Percentiles rank a stretch among this genome's conserved stretches.
Evolutionary conservation across 2,113 vertebrate genomes (phyloP).

Genomic region (Nothobranchius kuhntae): DNA sequence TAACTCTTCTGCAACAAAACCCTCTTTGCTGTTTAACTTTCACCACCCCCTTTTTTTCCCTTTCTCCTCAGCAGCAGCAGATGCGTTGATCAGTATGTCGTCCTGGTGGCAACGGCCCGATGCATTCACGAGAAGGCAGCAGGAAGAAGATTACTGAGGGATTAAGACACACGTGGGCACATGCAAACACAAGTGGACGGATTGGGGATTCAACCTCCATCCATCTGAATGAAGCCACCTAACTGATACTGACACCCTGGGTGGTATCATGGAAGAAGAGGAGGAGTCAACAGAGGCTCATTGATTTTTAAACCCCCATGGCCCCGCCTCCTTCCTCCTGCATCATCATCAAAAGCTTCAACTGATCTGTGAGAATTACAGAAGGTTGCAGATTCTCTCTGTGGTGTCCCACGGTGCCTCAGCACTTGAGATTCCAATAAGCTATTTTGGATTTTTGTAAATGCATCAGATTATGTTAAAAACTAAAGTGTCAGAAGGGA

Average conservation of each 20-base stretch:
- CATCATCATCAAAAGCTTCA: slow-evolving; percentile 17
- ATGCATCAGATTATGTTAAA: slow-evolving; percentile 5
- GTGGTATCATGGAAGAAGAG: slow-evolving; percentile 68
- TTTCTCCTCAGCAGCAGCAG: slow-evolving; percentile 23
- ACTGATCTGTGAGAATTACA: no score
- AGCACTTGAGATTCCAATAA: slow-evolving; percentile 7
- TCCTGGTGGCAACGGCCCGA: slow-evolving; percentile 26
- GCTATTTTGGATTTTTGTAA: background rate
- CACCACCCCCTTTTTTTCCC: background rate
- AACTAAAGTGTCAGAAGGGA: slow-evolving; percentile 15
- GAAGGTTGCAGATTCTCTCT: slow-evolving; percentile 2
- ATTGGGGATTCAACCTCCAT: slow-evolving; percentile 30
- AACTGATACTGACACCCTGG: slow-evolving; percentile 11
- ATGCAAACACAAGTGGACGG: slow-evolving; percentile 15
- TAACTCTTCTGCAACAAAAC: slow-evolving; percentile 28
- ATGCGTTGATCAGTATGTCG: slow-evolving; percentile 34
- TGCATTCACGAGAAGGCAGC: slow-evolving; percentile 59
- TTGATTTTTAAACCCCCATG: slow-evolving; percentile 38
- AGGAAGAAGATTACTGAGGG: slow-evolving; percentile 64
- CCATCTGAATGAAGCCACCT: slow-evolving; percentile 37
- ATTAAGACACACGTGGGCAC: slow-evolving; percentile 54
- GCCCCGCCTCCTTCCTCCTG: slow-evolving; percentile 13
- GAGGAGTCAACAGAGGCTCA: slow-evolving; percentile 61
- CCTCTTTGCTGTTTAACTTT: slow-evolving; percentile 44
- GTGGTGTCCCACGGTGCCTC: slow-evolving; percentile 52